Evolutionary conservation across 1,140 invertebrate species (phyloP).

Genomic region (Drosophila subobscura): DNA sequence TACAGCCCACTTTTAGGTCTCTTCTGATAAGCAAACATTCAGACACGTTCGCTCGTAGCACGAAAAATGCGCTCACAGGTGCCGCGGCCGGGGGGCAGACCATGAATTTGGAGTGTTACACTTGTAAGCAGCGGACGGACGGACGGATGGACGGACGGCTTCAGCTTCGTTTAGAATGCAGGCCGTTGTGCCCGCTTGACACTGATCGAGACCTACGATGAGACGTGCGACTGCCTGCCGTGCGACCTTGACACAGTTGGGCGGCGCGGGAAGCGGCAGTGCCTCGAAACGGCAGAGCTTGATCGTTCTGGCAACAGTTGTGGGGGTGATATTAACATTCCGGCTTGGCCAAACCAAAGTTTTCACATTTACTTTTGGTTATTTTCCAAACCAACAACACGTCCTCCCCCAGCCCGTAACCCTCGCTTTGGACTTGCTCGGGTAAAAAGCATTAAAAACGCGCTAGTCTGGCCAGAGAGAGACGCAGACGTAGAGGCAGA

Average conservation of each 20-base stretch:
- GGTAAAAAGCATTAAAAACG: constrained; percentile 17
- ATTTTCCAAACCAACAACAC: not conserved
- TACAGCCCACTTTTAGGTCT: constrained; percentile 25
- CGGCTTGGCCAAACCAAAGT: not conserved
- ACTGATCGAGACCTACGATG: constrained; percentile 3
- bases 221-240: constrained; percentile 1
- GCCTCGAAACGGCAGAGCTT: not conserved
- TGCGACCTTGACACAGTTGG: constrained; percentile 40
- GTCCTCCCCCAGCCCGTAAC: no score
- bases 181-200: constrained; percentile 22
- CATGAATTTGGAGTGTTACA: constrained; percentile 14
- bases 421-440: constrained; percentile 6
- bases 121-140: constrained; percentile 5
- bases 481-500: no score
- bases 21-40: constrained; percentile 47
- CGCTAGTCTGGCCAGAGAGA: constrained; percentile 25
- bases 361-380: not conserved
- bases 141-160: no score
- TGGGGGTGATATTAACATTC: no score
- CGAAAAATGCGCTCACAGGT: constrained; percentile 21
- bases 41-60: constrained; percentile 37
- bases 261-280: not conserved
- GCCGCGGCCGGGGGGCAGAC: constrained; percentile 17
- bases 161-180: constrained; percentile 18
- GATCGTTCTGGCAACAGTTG: constrained; percentile 34